Conservation (phyloP, 1,140 invertebrate genomes). For the Globodera rostochiensis region DNA sequence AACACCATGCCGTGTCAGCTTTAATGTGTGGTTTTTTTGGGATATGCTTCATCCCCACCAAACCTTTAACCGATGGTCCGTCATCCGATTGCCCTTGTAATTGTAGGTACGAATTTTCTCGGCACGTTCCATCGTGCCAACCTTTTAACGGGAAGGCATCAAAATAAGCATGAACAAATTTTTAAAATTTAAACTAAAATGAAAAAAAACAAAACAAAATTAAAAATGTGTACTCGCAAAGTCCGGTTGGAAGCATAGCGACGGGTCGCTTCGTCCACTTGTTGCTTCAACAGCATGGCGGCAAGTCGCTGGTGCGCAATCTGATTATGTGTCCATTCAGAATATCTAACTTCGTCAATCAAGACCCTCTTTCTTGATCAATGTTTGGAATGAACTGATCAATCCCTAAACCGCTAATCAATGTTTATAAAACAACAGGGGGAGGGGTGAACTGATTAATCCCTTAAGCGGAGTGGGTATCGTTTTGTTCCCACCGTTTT, state of each 20-base stretch:
- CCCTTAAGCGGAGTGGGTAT: no score
- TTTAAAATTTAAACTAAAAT: neutral
- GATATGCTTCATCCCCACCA: neutral
- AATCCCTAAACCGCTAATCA: no score
- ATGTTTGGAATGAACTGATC: no score
- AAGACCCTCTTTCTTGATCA: no score
- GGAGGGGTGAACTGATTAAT: no score
- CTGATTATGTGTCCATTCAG: neutral
- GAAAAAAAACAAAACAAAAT: no score
- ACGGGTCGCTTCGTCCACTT: conserved; percentile 71
- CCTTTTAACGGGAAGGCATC: conserved; percentile 52
- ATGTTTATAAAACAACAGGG: no score
- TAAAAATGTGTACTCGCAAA: conserved; percentile 20
- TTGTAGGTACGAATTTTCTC: conserved; percentile 97
- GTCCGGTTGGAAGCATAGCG: conserved; percentile 32
- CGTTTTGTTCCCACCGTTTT: no score
- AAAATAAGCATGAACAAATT: conserved; percentile 59
- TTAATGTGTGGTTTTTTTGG: neutral
- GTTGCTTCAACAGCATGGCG: conserved; percentile 76
- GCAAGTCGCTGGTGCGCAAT: conserved; percentile 78
- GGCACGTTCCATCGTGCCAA: conserved; percentile 79
- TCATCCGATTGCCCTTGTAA: conserved; percentile 86
- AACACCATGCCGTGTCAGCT: neutral
- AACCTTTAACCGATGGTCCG: conserved; percentile 80
- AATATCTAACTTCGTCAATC: no score